A percentile compares a stretch with the other conserved stretches of the same genome.
These are phyloP conservation scores for Euthynnus affinis DNA, from an alignment of 2,797 vertebrate species.

Conservation along the genomic window DNA sequence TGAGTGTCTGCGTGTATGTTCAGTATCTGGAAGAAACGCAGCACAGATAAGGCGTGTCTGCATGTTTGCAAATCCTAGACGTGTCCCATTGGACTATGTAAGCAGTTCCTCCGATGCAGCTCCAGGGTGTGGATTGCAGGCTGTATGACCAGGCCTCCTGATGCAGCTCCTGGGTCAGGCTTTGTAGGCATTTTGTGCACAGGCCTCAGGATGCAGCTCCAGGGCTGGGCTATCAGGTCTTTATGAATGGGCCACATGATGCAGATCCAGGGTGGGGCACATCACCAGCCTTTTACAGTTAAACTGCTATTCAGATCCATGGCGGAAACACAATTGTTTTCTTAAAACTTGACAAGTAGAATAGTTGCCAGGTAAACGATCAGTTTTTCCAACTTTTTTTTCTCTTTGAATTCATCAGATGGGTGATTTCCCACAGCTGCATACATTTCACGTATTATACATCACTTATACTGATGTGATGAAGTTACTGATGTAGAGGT, in stretches of 20 bases:
- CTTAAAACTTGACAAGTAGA: not conserved
- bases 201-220: constrained; percentile 51
- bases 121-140: constrained; percentile 65
- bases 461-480: no score
- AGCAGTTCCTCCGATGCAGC: constrained; percentile 65
- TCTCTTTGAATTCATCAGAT: constrained; percentile 14
- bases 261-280: constrained; percentile 36
- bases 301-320: constrained; percentile 28
- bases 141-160: constrained; percentile 48
- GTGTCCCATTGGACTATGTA: constrained; percentile 60
- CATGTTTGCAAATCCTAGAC: constrained; percentile 71
- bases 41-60: constrained; percentile 74
- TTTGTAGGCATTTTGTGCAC: constrained; percentile 12
- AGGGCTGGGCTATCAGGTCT: constrained; percentile 47
- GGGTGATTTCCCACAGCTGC: constrained; percentile 4
- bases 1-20: constrained; percentile 39
- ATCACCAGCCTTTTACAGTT: constrained; percentile 20
- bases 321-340: constrained; percentile 10
- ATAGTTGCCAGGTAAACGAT: constrained; percentile 27
- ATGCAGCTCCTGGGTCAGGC: constrained; percentile 55
- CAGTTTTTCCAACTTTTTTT: not conserved
- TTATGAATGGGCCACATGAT: constrained; percentile 39
- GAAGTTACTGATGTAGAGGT: no score
- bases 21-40: constrained; percentile 57
- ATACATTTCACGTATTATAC: no score